Percentiles rank a stretch among this genome's conserved stretches.
Conservation (phyloP, 2,888 invertebrate species). For the Lymantria monacha region DNA sequence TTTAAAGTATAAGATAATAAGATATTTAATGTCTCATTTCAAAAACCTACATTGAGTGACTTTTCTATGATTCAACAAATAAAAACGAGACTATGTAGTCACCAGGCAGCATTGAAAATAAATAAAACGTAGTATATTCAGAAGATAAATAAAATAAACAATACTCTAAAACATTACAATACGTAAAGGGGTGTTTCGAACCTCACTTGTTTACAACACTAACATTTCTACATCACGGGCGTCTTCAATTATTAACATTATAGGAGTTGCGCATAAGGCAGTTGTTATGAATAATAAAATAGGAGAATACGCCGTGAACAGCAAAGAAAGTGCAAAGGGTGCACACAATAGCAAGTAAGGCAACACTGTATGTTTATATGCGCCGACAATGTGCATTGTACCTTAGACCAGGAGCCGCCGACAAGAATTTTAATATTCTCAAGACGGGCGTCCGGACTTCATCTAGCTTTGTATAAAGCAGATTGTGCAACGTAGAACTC, state of each 20-base stretch:
- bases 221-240: constrained; percentile 53
- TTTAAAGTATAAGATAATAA: too few relatives aligned
- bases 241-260: constrained; percentile 76
- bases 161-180: constrained; percentile 4
- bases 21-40: too few relatives aligned
- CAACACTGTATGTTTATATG: constrained; percentile 75
- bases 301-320: constrained; percentile 68
- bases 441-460: constrained; percentile 45
- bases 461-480: constrained; percentile 47
- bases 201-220: constrained; percentile 42
- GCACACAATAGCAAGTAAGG: constrained; percentile 74
- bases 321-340: constrained; percentile 68
- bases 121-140: background rate
- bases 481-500: constrained; percentile 47
- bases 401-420: constrained; percentile 40
- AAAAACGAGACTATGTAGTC: constrained; percentile 4
- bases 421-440: constrained; percentile 53
- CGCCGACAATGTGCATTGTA: constrained; percentile 78
- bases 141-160: constrained; percentile 3
- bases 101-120: background rate
- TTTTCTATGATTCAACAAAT: too few relatives aligned
- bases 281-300: constrained; percentile 78
- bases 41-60: too few relatives aligned
- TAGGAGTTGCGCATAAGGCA: constrained; percentile 64
- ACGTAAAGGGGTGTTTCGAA: constrained; percentile 23